Conservation (phyloP, 2,113 vertebrate species). For the Nerophis ophidion region DNA sequence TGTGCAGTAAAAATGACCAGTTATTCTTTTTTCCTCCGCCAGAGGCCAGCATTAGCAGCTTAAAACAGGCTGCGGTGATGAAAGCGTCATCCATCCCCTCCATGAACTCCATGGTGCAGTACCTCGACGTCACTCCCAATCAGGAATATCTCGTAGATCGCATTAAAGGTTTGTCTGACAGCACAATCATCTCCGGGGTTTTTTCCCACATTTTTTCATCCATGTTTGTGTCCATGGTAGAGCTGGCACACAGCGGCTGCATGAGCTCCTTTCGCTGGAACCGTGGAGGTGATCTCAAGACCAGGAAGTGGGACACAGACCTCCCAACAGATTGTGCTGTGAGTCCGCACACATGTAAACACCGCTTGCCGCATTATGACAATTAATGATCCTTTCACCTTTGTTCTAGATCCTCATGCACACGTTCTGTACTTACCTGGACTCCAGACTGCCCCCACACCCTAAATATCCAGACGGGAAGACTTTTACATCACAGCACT, state of each 20-base stretch:
- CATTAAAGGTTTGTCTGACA: conserved; percentile 77
- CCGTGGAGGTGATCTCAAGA: conserved; percentile 85
- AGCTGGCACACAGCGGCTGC: conserved; percentile 92
- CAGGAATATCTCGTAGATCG: conserved; percentile 93
- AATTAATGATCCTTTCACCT: not conserved
- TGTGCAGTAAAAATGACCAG: not conserved
- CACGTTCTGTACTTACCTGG: conserved; percentile 91
- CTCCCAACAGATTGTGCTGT: conserved; percentile 89
- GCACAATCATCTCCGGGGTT: not conserved
- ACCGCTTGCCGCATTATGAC: not conserved
- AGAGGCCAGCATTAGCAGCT: conserved; percentile 93
- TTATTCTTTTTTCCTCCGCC: conserved; percentile 22
- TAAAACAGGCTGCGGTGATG: conserved; percentile 90
- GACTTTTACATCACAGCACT: conserved; percentile 95
- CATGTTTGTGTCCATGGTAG: conserved; percentile 54
- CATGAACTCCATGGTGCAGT: conserved; percentile 86
- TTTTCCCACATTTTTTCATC: not conserved
- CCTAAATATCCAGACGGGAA: conserved; percentile 95
- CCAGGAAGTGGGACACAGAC: conserved; percentile 93
- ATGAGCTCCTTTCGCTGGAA: conserved; percentile 98
- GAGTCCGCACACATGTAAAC: conserved; percentile 53
- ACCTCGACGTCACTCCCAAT: conserved; percentile 89
- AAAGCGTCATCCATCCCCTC: conserved; percentile 88
- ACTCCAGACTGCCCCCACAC: conserved; percentile 90
- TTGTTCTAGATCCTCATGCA: conserved; percentile 86